Evolutionary conservation across 2,888 invertebrate genomes (phyloP).

Genomic region (Hirtodrosophila trivittata): DNA sequence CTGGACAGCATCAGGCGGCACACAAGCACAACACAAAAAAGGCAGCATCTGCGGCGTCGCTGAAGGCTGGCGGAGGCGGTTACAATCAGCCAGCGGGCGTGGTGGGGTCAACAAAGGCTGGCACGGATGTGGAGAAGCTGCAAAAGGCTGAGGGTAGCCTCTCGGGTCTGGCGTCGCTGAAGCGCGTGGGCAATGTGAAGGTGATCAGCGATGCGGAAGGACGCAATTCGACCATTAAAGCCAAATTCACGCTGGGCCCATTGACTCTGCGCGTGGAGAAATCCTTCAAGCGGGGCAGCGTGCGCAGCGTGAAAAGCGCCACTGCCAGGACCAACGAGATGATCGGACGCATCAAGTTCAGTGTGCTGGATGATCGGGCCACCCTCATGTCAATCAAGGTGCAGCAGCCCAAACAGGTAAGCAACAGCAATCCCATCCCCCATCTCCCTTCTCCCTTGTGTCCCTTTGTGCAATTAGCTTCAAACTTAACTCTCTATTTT

Average conservation of each 20-base stretch:
- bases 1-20: slow-evolving; percentile 44
- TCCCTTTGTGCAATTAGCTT: slow-evolving; percentile 59
- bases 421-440: background rate
- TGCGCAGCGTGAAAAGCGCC: slow-evolving; percentile 92
- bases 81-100: slow-evolving; percentile 67
- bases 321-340: slow-evolving; percentile 95
- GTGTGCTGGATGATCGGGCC: slow-evolving; percentile 91
- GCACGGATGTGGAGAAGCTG: slow-evolving; percentile 81
- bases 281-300: slow-evolving; percentile 89
- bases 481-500: slow-evolving; percentile 13
- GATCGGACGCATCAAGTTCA: slow-evolving; percentile 90
- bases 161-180: slow-evolving; percentile 91
- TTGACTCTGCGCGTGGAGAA: slow-evolving; percentile 88
- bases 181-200: slow-evolving; percentile 91
- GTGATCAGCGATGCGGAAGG: slow-evolving; percentile 89
- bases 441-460: background rate
- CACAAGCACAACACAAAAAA: slow-evolving; percentile 80
- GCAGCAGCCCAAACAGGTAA: slow-evolving; percentile 93
- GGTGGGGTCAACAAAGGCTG: slow-evolving; percentile 43
- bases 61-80: slow-evolving; percentile 80
- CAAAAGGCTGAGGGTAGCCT: slow-evolving; percentile 89
- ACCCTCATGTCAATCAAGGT: slow-evolving; percentile 93
- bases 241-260: slow-evolving; percentile 92
- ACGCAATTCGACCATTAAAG: slow-evolving; percentile 92
- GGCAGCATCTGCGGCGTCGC: slow-evolving; percentile 52